Conservation (phyloP, 2,113 vertebrate species). For the Lichenostomus cassidix region DNA sequence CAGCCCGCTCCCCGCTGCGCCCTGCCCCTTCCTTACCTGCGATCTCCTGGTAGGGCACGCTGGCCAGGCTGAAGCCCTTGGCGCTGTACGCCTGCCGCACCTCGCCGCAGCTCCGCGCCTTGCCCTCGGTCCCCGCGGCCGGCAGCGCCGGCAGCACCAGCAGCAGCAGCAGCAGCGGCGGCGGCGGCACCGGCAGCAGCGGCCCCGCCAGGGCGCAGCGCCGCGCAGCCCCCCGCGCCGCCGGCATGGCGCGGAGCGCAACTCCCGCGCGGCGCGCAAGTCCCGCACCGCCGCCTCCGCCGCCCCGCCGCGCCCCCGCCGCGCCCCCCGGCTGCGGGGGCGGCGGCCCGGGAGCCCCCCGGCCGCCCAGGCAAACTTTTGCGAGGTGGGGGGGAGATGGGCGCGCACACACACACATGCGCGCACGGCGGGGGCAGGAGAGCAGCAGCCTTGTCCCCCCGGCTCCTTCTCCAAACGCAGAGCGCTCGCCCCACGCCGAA, state of each 20-base stretch:
- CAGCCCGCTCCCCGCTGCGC: no score
- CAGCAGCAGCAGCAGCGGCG: no score
- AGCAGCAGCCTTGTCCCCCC: background rate
- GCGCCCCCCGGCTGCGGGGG: slow-evolving; percentile 37
- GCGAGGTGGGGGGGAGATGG: background rate
- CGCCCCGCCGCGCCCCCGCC: background rate
- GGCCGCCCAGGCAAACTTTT: slow-evolving; percentile 49
- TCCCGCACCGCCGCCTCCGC: no score
- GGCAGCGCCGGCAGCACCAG: background rate
- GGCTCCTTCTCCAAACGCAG: background rate
- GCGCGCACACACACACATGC: background rate
- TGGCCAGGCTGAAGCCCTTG: slow-evolving; percentile 83
- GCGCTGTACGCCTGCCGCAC: slow-evolving; percentile 84
- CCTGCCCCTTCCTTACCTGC: no score
- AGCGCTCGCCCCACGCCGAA: background rate
- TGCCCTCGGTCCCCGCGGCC: slow-evolving; percentile 77
- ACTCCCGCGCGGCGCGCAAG: no score
- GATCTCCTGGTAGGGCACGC: no score
- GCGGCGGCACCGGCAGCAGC: no score
- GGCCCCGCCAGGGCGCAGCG: no score
- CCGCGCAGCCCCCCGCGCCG: no score
- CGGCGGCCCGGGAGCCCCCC: background rate
- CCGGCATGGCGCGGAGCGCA: no score
- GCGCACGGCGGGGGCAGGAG: background rate
- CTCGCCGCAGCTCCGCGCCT: slow-evolving; percentile 86